Conservation (phyloP, 2,888 invertebrate species). For the Campopleginae sp. region DNA sequence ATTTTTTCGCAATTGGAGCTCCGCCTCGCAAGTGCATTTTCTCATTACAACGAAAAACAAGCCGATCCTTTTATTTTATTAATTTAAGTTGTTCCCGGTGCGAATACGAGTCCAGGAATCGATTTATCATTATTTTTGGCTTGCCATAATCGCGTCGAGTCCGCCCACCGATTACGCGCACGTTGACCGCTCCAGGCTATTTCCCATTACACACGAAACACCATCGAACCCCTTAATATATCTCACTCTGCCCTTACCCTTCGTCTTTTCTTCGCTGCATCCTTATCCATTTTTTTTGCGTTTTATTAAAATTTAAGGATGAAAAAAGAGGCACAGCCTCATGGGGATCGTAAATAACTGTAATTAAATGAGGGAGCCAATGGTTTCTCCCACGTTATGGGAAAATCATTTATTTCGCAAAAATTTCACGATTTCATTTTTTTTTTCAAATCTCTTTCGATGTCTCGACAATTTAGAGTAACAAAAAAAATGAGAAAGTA, state of each 20-base stretch:
- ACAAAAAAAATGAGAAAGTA: no score
- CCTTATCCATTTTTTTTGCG: conserved; percentile 55
- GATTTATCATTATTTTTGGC: conserved; percentile 81
- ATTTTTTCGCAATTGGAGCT: conserved; percentile 31
- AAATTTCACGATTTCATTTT: conserved; percentile 70
- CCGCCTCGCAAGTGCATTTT: conserved; percentile 32
- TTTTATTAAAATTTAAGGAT: conserved; percentile 77
- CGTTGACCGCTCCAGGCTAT: conserved; percentile 78
- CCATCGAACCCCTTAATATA: conserved; percentile 65
- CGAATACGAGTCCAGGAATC: conserved; percentile 69
- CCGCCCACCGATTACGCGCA: conserved; percentile 80
- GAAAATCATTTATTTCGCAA: conserved; percentile 72
- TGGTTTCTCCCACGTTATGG: conserved; percentile 76
- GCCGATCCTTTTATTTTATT: conserved; percentile 26
- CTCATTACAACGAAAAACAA: conserved; percentile 23
- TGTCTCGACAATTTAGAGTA: not conserved
- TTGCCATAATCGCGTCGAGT: conserved; percentile 79
- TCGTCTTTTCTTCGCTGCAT: conserved; percentile 50
- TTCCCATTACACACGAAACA: conserved; percentile 78
- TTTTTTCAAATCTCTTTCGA: conserved; percentile 17
- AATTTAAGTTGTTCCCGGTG: conserved; percentile 46
- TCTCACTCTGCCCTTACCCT: conserved; percentile 9
- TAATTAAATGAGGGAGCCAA: conserved; percentile 73
- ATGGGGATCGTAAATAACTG: conserved; percentile 76
- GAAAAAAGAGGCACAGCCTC: conserved; percentile 62